Base-by-base conservation (phyloP, 2,113 vertebrate genomes). In the Vidua chalybeata region DNA sequence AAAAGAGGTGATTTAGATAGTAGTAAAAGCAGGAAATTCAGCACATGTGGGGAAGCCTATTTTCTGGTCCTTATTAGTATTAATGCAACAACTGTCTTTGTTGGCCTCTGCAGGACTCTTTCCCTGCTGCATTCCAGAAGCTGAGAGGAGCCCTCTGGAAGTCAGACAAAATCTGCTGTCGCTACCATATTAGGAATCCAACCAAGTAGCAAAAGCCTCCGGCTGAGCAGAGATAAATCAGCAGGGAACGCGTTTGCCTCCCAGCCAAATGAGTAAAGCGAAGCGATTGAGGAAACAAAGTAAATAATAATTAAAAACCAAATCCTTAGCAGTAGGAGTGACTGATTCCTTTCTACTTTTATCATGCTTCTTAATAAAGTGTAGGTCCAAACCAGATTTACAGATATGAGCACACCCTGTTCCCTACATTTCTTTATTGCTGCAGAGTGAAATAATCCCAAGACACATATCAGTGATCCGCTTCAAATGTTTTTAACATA, bases 121-220 rank as follows among this genome's bases (percentile, higher is more conserved):
- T 94, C 92, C 90, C 95, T 15, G 28, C 95, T 84, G 81, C 97
- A 98, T 98, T 98, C 97, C 97, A 97, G 93, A 91, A 89, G 95
- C 96, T 81, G 96, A 97, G 96, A 96, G 93, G 89, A 97, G 96
- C 91, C 90, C 15, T 68, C 93, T 97, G 98, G 97, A 98, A 97
- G 93, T 83, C 85, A 73, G 80, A 97, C 96, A 97, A 95, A 98
- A 97, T 93, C 66, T 92, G 97, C 96, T 93, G 73, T 62, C 4
- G 28, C 90, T 97, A 96, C 98, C 98, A 97, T 98, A 98, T 98
- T 98, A 98, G 98, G 98, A 98, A 97, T 97, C 94, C 96, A 97
- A 98, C 80, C 7, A 85, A 96, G 92, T 21, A 97, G 96, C 91
- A 85, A 92, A 95, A 95, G 89, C 86, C 85, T 58, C 94, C 45